Conservation (phyloP, 1,140 invertebrate species). For the Chelonus insularis region DNA sequence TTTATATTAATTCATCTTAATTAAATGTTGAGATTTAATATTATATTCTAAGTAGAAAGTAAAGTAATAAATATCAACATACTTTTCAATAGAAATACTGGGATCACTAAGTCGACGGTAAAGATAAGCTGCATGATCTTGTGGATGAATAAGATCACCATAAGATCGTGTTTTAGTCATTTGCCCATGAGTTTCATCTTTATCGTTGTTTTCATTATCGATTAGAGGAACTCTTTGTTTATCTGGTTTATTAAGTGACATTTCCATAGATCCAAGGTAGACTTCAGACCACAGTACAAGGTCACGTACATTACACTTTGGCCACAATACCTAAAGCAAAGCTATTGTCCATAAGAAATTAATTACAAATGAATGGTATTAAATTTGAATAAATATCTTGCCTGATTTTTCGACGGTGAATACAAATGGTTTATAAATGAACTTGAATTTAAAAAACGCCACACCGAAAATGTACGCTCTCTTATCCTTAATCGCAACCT, state of each 20-base stretch:
- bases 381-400: slow-evolving; percentile 33
- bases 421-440: slow-evolving; percentile 89
- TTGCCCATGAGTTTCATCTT: slow-evolving; percentile 56
- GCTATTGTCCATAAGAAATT: slow-evolving; percentile 3
- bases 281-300: slow-evolving; percentile 84
- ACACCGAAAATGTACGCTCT: slow-evolving; percentile 82
- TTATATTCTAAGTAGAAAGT: background rate
- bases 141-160: slow-evolving; percentile 72
- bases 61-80: background rate
- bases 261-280: slow-evolving; percentile 71
- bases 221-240: slow-evolving; percentile 53
- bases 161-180: slow-evolving; percentile 81
- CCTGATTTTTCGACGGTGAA: slow-evolving; percentile 61
- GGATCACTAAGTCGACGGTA: slow-evolving; percentile 79
- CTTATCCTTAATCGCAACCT: slow-evolving; percentile 68
- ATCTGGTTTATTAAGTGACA: slow-evolving; percentile 45
- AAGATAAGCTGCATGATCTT: slow-evolving; percentile 65
- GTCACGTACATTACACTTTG: slow-evolving; percentile 80
- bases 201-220: slow-evolving; percentile 53
- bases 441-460: slow-evolving; percentile 78
- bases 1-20: no score
- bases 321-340: slow-evolving; percentile 76
- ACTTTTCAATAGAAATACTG: slow-evolving; percentile 71
- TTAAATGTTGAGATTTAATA: no score
- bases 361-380: background rate